A percentile compares a stretch with the other conserved stretches of the same genome.
Evolutionary conservation across 2,113 vertebrate genomes (phyloP).

Genomic region (Lophotis ruficrista): DNA sequence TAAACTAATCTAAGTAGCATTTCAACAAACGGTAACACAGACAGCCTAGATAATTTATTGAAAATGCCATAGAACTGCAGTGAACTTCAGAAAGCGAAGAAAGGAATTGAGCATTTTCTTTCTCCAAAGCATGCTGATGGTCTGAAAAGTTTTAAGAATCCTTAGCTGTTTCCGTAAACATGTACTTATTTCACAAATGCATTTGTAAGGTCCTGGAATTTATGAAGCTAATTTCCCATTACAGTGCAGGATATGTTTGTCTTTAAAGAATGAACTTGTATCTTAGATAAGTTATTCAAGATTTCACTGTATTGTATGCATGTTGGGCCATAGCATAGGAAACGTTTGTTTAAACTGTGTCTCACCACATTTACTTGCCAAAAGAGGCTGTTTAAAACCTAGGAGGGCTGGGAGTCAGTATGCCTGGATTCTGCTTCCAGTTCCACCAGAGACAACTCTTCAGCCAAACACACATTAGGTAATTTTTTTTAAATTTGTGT

Average conservation of each 20-base stretch:
- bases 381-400: neutral
- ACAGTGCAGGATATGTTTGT: neutral
- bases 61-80: slow-evolving; percentile 19
- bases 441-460: neutral
- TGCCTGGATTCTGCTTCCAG: neutral
- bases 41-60: slow-evolving; percentile 2
- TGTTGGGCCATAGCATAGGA: neutral
- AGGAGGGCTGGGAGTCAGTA: neutral
- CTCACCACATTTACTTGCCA: neutral
- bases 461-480: neutral
- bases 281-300: neutral
- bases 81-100: neutral
- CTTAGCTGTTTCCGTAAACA: neutral
- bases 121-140: neutral
- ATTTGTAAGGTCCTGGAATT: neutral
- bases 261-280: neutral
- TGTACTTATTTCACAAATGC: neutral
- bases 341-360: neutral
- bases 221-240: neutral
- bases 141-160: neutral
- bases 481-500: neutral
- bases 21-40: neutral
- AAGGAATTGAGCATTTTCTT: neutral
- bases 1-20: slow-evolving; percentile 31
- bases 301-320: neutral